A percentile compares a stretch with the other conserved stretches of the same genome.
Evolutionary conservation across 2,797 vertebrate species (phyloP).

Genomic region (Adelosebastes latens): DNA sequence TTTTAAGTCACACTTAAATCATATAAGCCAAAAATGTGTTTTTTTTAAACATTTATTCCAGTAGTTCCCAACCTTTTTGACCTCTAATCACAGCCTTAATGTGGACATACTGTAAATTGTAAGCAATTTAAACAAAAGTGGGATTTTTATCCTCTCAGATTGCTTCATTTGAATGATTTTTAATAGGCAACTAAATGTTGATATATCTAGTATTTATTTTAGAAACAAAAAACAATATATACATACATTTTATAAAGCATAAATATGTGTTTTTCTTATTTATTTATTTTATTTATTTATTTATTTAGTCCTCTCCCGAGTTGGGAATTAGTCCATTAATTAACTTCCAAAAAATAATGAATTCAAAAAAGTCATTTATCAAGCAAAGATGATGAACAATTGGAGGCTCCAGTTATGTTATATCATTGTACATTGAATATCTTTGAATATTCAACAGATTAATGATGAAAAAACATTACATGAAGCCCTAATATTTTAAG

Average conservation of each 20-base stretch:
- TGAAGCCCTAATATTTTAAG: neutral
- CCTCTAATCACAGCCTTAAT: neutral
- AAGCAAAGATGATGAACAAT: neutral
- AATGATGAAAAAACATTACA: neutral
- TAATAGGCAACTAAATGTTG: neutral
- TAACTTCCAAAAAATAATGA: neutral
- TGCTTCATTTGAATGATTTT: neutral
- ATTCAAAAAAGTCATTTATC: too few relatives aligned
- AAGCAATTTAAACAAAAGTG: neutral
- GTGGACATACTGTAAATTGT: neutral
- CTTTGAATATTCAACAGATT: neutral
- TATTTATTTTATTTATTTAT: neutral
- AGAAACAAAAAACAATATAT: neutral
- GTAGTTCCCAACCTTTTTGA: neutral
- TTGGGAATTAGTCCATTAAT: neutral
- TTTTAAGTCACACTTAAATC: neutral
- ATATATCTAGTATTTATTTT: neutral
- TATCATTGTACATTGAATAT: neutral
- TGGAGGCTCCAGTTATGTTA: too few relatives aligned
- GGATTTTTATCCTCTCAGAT: neutral
- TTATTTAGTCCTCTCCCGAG: too few relatives aligned
- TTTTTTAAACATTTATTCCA: neutral
- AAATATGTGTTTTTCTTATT: neutral
- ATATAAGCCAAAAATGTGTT: neutral
- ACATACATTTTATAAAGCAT: neutral